Evolutionary conservation across 1,140 invertebrate species (phyloP).

Genomic region (Acyrthosiphon pisum): DNA sequence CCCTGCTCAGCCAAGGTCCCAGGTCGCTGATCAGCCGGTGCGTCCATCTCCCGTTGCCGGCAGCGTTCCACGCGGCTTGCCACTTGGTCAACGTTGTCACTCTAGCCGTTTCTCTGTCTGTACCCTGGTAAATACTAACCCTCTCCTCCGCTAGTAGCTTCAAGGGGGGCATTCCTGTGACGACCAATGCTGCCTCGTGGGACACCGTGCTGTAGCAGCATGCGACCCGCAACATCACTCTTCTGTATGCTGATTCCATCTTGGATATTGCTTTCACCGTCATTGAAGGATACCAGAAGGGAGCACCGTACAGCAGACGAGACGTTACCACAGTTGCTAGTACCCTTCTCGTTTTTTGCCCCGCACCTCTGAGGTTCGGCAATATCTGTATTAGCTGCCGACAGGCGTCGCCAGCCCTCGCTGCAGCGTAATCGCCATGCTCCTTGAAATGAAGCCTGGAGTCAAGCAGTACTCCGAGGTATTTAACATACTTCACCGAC

Average conservation of each 20-base stretch:
- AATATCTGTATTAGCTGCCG: neutral
- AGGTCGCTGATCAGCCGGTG: neutral
- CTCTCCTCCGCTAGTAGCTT: neutral
- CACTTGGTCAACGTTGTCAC: neutral
- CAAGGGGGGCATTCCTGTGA: neutral
- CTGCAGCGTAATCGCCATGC: neutral
- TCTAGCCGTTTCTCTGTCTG: neutral
- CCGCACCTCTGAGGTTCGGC: neutral
- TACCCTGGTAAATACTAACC: neutral
- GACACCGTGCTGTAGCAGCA: neutral
- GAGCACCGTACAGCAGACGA: neutral
- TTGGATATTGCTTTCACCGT: neutral
- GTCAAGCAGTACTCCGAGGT: neutral
- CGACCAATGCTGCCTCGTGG: neutral
- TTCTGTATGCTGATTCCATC: neutral
- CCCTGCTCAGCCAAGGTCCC: neutral
- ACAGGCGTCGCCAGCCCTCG: neutral
- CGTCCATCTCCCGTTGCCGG: neutral
- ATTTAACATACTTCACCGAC: neutral
- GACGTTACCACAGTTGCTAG: neutral
- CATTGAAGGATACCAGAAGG: neutral
- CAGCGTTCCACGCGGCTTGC: neutral
- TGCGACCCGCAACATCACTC: neutral
- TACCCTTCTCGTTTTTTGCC: neutral
- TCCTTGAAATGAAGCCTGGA: neutral